Base-by-base conservation (phyloP, 2,113 vertebrate species). In the Siniperca chuatsi region DNA sequence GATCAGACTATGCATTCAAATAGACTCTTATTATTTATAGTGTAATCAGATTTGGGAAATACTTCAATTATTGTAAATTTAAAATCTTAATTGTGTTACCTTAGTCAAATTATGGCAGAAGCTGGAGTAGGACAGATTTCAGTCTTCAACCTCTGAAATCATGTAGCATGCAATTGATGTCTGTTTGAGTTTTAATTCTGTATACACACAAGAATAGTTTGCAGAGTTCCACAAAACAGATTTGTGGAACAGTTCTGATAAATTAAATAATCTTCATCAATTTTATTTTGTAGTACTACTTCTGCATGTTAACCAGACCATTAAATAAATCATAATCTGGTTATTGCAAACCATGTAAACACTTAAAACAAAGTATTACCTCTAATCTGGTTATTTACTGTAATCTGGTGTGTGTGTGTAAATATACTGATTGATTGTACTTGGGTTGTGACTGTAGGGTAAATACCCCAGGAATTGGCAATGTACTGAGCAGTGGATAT, bases 1-100 rank as follows among this genome's bases (percentile, higher is more conserved):
- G 40, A 68, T 75, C 40, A 58, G 21, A 57, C 10, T 13, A n/a
- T 25, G 16, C 72, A 37, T 62, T 57, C 40, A 72, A 52, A 81
- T 10, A 33, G 57, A 65, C 21, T 23, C 7, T 13, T 21, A 52
- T 12, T 71, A 55, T 57, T 46, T 13, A 48, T 6, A 75, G 25
- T 37, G 11, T 55, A 50, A 79, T 61, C 16, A 55, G 21, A 73
- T 67, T 68, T 2, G 72, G 48, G 8, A 55, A 65, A 60, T 60
- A 55, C 23, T 55, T 57, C 2, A 44, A 44, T 58, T n/a, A 42
- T 15, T 12, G 48, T 3, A 44, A 21, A 60, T 44, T 42, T 54
- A 52, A 67, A 33, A 79, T 20, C 5, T 66, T 29, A 50, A 40
- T 48, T 66, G 50, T 37, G 21, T 48, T 55, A 4, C n/a, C 11